Base-by-base conservation (phyloP, 2,113 vertebrate species). In the Catharus minimus region DNA sequence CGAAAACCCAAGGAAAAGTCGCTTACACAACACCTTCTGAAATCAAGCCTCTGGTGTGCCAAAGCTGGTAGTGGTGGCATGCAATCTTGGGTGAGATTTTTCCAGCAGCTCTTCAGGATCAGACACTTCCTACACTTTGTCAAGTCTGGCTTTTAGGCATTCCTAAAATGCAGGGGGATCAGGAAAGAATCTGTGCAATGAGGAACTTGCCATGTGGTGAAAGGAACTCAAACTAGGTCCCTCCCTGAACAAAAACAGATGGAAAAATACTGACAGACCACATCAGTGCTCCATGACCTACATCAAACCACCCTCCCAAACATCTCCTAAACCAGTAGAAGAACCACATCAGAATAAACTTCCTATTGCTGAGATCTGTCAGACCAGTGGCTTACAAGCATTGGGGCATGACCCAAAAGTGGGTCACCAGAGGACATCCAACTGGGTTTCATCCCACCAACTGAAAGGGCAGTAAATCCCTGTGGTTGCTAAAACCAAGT, bases 271-370 rank as follows among this genome's bases (percentile, higher is more conserved):
- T 77, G 81, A 69, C 52, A 94, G 94, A 97, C 96, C 97, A 97
- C 94, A 97, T 96, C 94, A 97, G 92, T 95, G 84, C 89, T 92
- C 84, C 78, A 81, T 83, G 84, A 95, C 78, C 72, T 92, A 85
- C 90, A 97, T 93, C 79, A 93, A 96, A 85, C 89, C 82, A 88
- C 61, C 76, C 86, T 95, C 77, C 53, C 83, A 96, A 97, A 95
- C 86, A 93, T 87, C 93, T 94, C 72, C 57, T 86, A 86, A 97
- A 69, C 88, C 90, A 86, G 87, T 83, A 77, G 55, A 90, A 94
- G 88, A 96, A 96, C 92, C 95, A 96, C 93, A 95, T 97, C 86
- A 96, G 89, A 96, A 95, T 95, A 96, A 96, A 97, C 94, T 96
- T 97, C 95, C 95, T 93, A 78, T 92, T 86, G 50, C 94, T 88